Evolutionary conservation across 2,797 vertebrate genomes (phyloP).

Genomic region (Schizopygopsis malacanthus): DNA sequence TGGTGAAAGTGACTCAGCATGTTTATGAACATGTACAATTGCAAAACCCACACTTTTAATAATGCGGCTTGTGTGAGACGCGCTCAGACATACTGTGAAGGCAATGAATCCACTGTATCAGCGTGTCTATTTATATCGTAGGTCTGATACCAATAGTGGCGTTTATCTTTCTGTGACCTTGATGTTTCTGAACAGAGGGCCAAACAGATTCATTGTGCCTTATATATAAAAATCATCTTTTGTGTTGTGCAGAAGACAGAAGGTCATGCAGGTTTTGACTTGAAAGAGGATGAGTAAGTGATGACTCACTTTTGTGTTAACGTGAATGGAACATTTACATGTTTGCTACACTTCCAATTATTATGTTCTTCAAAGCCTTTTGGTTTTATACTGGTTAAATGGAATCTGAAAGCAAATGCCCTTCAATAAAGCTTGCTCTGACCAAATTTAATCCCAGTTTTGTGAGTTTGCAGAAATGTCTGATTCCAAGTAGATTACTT

Average conservation of each 20-base stretch:
- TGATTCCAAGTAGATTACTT: neutral
- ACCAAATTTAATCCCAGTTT: constrained; percentile 30
- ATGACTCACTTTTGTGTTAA: neutral
- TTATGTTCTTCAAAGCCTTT: too few species aligned
- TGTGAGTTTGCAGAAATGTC: neutral
- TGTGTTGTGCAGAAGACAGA: neutral
- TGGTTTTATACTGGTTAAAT: too few species aligned
- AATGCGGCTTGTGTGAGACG: neutral
- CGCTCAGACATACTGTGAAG: constrained; percentile 4
- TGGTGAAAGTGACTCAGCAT: constrained; percentile 19
- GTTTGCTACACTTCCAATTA: too few species aligned
- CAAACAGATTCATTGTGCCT: neutral
- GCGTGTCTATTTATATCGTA: constrained; percentile 19
- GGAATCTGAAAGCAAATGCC: constrained; percentile 7
- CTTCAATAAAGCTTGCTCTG: neutral
- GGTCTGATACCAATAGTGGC: neutral
- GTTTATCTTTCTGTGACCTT: constrained; percentile 30
- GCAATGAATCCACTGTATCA: neutral
- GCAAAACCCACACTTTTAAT: neutral
- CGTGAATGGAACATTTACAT: too few species aligned
- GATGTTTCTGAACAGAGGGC: constrained; percentile 54
- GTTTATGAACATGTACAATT: neutral
- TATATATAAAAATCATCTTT: neutral
- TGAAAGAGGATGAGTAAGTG: neutral
- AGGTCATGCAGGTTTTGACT: neutral